Conservation (phyloP, 1,140 invertebrate genomes). For the Aporrectodea caliginosa region DNA sequence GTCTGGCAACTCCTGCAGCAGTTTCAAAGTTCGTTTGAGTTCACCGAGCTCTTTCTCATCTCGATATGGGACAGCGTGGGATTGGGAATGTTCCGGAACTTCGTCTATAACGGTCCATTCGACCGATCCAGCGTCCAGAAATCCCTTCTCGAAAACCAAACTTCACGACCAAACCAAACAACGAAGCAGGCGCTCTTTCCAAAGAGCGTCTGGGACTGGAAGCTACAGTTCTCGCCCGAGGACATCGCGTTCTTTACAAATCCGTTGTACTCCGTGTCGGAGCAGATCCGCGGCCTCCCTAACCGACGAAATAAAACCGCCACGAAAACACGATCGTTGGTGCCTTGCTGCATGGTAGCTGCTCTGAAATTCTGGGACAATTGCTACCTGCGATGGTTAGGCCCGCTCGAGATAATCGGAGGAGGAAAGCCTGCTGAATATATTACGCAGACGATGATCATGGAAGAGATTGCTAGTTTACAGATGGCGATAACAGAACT, state of each 20-base stretch:
- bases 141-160: neutral
- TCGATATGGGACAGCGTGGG: conserved; percentile 83
- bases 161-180: neutral
- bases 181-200: no score
- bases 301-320: neutral
- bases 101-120: conserved; percentile 73
- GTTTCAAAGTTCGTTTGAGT: conserved; percentile 81
- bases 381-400: conserved; percentile 83
- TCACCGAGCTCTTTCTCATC: conserved; percentile 86
- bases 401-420: conserved; percentile 72
- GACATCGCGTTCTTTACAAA: conserved; percentile 50
- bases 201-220: conserved; percentile 48
- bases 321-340: neutral
- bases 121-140: conserved; percentile 32
- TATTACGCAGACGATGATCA: conserved; percentile 45
- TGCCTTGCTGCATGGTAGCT: conserved; percentile 18
- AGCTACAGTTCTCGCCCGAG: conserved; percentile 44
- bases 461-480: neutral
- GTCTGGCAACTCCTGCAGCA: conserved; percentile 86
- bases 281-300: neutral
- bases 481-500: neutral
- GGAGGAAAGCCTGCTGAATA: conserved; percentile 70
- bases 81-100: conserved; percentile 84
- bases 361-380: conserved; percentile 75
- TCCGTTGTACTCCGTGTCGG: conserved; percentile 40